phyloP scores from a whole-genome alignment of 2,888 invertebrate species.

The Esperia sulphurella region DNA sequence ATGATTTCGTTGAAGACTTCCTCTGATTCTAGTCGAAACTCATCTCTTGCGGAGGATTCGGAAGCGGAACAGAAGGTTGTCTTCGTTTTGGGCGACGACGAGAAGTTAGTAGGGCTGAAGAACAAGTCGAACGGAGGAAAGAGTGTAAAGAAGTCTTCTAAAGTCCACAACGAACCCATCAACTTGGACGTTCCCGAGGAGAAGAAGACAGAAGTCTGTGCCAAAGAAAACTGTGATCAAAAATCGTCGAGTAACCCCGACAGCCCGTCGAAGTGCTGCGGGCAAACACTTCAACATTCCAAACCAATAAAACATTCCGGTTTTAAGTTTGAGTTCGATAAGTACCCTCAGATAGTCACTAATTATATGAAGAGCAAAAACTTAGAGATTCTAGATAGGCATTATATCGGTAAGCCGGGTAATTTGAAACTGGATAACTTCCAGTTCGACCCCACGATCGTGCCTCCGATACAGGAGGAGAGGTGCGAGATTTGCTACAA shows the following conservation, averaged over 20 bases:
- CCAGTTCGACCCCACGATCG: slow-evolving; percentile 71
- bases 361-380: slow-evolving; percentile 88
- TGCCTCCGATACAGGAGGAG: slow-evolving; percentile 65
- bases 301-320: slow-evolving; percentile 83
- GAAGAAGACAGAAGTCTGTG: slow-evolving; percentile 32
- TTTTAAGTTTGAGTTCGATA: slow-evolving; percentile 86
- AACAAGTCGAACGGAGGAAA: slow-evolving; percentile 67
- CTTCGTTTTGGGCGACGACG: slow-evolving; percentile 86
- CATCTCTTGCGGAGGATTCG: slow-evolving; percentile 47
- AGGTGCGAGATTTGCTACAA: slow-evolving; percentile 76
- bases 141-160: slow-evolving; percentile 63
- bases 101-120: slow-evolving; percentile 82
- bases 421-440: slow-evolving; percentile 74
- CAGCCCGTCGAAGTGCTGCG: slow-evolving; percentile 67
- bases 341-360: slow-evolving; percentile 85
- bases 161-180: slow-evolving; percentile 41
- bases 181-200: slow-evolving; percentile 21
- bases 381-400: slow-evolving; percentile 80
- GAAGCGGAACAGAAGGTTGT: slow-evolving; percentile 74
- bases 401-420: slow-evolving; percentile 78
- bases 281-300: slow-evolving; percentile 77
- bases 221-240: slow-evolving; percentile 37
- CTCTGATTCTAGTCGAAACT: slow-evolving; percentile 58
- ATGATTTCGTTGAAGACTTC: slow-evolving; percentile 46
- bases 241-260: slow-evolving; percentile 33